Percentiles rank a stretch among this genome's conserved stretches.
Evolutionary conservation across 64 coral and sea anemone genomes (phyloP).

Genomic region (Montipora capricornis): DNA sequence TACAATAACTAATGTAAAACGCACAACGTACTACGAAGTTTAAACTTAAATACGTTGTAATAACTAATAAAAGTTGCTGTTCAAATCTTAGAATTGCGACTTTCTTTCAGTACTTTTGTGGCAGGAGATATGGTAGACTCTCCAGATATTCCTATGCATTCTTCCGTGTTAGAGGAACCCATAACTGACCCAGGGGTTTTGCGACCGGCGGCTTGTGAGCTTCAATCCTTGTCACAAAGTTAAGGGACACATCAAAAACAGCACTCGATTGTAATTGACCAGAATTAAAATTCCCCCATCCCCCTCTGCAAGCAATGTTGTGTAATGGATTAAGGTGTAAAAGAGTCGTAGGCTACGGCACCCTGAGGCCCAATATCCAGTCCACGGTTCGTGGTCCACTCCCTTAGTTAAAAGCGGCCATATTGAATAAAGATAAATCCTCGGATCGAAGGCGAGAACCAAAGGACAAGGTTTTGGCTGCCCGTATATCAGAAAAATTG

Average conservation of each 20-base stretch:
- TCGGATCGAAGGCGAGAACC: too few relatives aligned
- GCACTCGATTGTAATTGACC: conserved; percentile 2
- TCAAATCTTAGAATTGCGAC: not conserved
- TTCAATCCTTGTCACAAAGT: conserved; percentile 51
- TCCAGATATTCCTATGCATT: conserved; percentile 1
- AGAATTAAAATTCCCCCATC: not conserved
- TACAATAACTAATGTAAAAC: conserved; percentile 22
- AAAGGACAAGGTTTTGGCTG: too few relatives aligned
- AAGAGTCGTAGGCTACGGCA: too few relatives aligned
- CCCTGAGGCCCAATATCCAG: too few relatives aligned
- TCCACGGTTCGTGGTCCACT: too few relatives aligned
- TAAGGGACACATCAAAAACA: conserved; percentile 5
- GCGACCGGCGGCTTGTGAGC: conserved; percentile 21
- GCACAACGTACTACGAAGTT: conserved; percentile 11
- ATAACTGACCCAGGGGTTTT: conserved; percentile 46
- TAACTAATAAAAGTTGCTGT: not conserved
- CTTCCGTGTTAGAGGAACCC: conserved; percentile 47
- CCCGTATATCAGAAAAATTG: too few relatives aligned
- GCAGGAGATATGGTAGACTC: conserved; percentile 38
- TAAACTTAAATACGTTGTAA: not conserved
- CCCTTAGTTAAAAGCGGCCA: too few relatives aligned
- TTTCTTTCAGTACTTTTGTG: conserved; percentile 15
- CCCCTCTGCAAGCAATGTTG: too few relatives aligned
- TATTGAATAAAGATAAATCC: too few relatives aligned
- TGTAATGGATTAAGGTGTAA: too few relatives aligned